A percentile compares a stretch with the other conserved stretches of the same genome.
Conservation (phyloP, 2,888 invertebrate species). For the Tetropium fuscum region DNA sequence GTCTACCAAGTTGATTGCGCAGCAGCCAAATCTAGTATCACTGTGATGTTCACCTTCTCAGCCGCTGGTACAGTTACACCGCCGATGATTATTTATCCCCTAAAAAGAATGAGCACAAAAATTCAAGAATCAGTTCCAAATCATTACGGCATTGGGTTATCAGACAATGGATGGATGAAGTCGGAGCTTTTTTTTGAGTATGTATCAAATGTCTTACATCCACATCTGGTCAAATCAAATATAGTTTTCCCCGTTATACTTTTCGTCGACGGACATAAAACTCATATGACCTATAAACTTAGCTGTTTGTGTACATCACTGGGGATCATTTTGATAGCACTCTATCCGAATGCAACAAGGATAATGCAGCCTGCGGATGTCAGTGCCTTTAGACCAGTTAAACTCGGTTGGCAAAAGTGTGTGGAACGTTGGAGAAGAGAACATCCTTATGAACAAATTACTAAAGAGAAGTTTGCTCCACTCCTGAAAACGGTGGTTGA, state of each 20-base stretch:
- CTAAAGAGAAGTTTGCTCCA: not conserved
- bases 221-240: not conserved
- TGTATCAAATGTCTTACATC: not conserved
- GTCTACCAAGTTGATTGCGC: slow-evolving; percentile 22
- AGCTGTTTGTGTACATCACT: not conserved
- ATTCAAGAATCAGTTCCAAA: slow-evolving; percentile 15
- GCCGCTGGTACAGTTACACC: not conserved
- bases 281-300: not conserved
- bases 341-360: not conserved
- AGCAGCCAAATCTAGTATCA: slow-evolving; percentile 11
- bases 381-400: not conserved
- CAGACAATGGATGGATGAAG: slow-evolving; percentile 36
- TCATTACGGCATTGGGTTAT: slow-evolving; percentile 7
- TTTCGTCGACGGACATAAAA: not conserved
- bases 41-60: slow-evolving; percentile 14
- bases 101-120: slow-evolving; percentile 27
- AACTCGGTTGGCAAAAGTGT: not conserved
- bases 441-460: not conserved
- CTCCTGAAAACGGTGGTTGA: not conserved
- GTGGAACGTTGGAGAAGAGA: not conserved
- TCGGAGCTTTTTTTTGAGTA: not conserved
- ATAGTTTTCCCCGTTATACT: not conserved
- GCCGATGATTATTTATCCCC: slow-evolving; percentile 28
- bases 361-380: not conserved
- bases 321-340: not conserved